Evolutionary conservation across 2,113 vertebrate genomes (phyloP), one percentile per base, ranked within the genome.

Genomic region (Tenebrosternarchus preto): DNA sequence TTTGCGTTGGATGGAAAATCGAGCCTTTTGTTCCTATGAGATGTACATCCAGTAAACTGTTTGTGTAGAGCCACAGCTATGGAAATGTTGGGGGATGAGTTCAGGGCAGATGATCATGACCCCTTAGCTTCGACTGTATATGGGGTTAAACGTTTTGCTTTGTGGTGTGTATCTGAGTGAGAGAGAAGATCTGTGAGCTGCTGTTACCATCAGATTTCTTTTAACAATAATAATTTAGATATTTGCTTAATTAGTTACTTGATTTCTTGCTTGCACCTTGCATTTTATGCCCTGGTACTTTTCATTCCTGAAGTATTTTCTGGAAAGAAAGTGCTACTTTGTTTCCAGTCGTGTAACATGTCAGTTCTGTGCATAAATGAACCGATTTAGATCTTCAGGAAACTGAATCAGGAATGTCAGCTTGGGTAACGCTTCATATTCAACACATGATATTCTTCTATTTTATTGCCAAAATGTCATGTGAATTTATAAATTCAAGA

Each of bases 1-100:
- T 94, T 93, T 83, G 88, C 88, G 78, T 83, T 85, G 88, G 87
- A 84, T 72, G 89, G 82, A 90, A 92, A 95, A 95, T 82, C n/a
- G 85, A 84, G 81, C 36, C 90, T 92, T n/a, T 94, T 96, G 91
- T 95, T 90, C 87, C 90, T 88, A 70, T 61, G 86, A 85, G 86
- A 90, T 90, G 90, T 86, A 87, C 88, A 90, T 92, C 95, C 91
- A 87, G 90, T 92, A 95, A 98, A 95, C 94, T 96, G 96, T 96
- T 95, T 95, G 89, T 15, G 85, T 91, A 92, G 93, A 91, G 92
- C 92, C 88, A 92, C 86, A 87, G 77, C 76, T 86, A 87, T 90
- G 82, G 86, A 87, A 84, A 89, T 92, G 92, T 92, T 91, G 90
- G 88, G 89, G 91, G 85, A 83, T 89, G 86, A 92, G 94, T 93